Percentiles rank a stretch among this genome's conserved stretches.
phyloP scores from a whole-genome alignment of 1,140 invertebrate genomes.

The Tetraneura akinire region DNA sequence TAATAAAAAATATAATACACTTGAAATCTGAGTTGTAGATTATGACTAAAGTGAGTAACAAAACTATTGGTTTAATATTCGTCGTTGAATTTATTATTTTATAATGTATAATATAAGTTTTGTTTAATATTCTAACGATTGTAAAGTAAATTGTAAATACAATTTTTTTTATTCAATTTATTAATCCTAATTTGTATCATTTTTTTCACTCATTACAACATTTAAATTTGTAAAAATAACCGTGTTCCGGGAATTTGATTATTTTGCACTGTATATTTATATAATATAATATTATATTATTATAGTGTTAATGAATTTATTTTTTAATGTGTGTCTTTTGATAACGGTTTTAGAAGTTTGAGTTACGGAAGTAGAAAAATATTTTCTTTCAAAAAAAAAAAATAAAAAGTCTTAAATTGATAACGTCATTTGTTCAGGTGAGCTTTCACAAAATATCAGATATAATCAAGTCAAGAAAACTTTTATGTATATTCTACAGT shows the following conservation, averaged over 20 bases:
- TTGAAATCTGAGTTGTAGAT: too few relatives aligned
- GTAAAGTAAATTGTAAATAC: too few relatives aligned
- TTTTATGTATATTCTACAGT: neutral
- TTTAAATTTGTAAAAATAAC: neutral
- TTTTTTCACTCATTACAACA: too few relatives aligned
- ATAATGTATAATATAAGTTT: too few relatives aligned
- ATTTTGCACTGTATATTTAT: slow-evolving; percentile 6
- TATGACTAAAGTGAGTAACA: too few relatives aligned
- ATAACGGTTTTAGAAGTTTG: neutral
- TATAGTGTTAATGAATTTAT: neutral
- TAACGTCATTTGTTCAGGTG: slow-evolving; percentile 13
- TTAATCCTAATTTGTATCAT: too few relatives aligned
- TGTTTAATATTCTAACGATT: too few relatives aligned
- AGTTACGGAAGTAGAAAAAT: neutral
- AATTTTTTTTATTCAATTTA: too few relatives aligned
- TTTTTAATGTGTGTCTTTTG: neutral
- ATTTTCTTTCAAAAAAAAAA: neutral
- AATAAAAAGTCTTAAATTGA: neutral
- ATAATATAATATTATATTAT: neutral
- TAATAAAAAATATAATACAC: too few relatives aligned
- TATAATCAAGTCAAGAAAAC: slow-evolving; percentile 6
- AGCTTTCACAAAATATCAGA: neutral
- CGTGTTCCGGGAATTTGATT: neutral
- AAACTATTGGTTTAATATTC: too few relatives aligned
- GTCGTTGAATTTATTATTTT: too few relatives aligned